These are phyloP conservation scores for Yponomeuta sedellus DNA, from an alignment of 2,888 invertebrate species.

Conservation along the genomic window DNA sequence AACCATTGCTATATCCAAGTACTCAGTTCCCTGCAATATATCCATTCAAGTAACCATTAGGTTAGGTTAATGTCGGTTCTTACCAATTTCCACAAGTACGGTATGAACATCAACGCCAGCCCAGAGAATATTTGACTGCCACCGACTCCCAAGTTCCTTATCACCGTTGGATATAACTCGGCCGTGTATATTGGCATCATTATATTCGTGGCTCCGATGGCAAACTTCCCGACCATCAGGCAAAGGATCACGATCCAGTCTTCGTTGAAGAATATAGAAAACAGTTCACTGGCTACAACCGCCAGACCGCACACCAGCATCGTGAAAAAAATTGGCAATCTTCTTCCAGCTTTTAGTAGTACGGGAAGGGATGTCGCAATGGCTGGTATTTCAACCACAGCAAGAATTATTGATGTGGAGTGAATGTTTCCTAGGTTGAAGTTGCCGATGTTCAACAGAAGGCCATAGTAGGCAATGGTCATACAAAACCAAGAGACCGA, in stretches of 20 bases:
- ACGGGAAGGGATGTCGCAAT: slow-evolving; percentile 85
- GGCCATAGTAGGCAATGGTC: slow-evolving; percentile 86
- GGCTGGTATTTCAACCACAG: slow-evolving; percentile 86
- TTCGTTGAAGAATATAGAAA: slow-evolving; percentile 69
- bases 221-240: slow-evolving; percentile 87
- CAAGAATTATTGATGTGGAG: slow-evolving; percentile 83
- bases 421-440: slow-evolving; percentile 86
- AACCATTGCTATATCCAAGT: no score
- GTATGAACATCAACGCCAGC: slow-evolving; percentile 84
- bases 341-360: slow-evolving; percentile 83
- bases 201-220: slow-evolving; percentile 86
- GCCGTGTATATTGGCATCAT: slow-evolving; percentile 86
- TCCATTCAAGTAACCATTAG: neutral
- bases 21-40: no score
- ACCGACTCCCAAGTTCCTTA: slow-evolving; percentile 83
- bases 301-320: slow-evolving; percentile 82
- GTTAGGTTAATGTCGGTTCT: slow-evolving; percentile 33
- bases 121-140: slow-evolving; percentile 87
- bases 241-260: slow-evolving; percentile 84
- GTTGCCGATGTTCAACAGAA: slow-evolving; percentile 83
- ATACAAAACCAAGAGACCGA: slow-evolving; percentile 86
- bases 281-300: slow-evolving; percentile 79
- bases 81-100: slow-evolving; percentile 86
- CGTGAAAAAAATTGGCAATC: slow-evolving; percentile 82
- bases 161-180: slow-evolving; percentile 82